Evolutionary conservation across 2,797 vertebrate genomes (phyloP), one percentile per base, ranked within the genome.

Genomic region (Gastrophryne carolinensis): DNA sequence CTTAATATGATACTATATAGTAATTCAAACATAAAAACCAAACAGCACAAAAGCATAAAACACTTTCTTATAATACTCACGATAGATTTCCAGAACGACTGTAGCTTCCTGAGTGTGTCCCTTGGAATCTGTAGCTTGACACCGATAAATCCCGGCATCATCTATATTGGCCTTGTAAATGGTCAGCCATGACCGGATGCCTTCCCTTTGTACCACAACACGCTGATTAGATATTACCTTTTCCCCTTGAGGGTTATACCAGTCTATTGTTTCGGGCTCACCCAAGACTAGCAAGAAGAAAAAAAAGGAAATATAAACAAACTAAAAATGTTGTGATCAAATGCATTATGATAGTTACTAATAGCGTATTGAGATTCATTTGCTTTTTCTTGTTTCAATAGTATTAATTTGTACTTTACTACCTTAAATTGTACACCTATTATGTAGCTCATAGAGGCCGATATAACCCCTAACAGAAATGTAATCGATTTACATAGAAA

Each of bases 1-100:
- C n/a, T n/a, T n/a, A n/a, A n/a, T n/a, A n/a, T n/a, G n/a, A n/a
- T n/a, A n/a, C n/a, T n/a, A n/a, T n/a, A n/a, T n/a, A n/a, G n/a
- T n/a, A n/a, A n/a, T n/a, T n/a, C n/a, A n/a, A n/a, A n/a, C n/a
- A n/a, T n/a, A n/a, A n/a, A n/a, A n/a, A n/a, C n/a, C n/a, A n/a
- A n/a, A n/a, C n/a, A n/a, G n/a, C n/a, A n/a, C n/a, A n/a, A n/a
- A n/a, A n/a, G n/a, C n/a, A n/a, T n/a, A n/a, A n/a, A n/a, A n/a
- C n/a, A 34, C 37, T 61, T 32, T 61, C 34, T 34, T 10, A 5
- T 52, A n/a, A 61, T 34, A 90, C 97, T 97, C 86, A 98, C 97
- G 96, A 87, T 98, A 99, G 70, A 99, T 98, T 89, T 98, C 97
- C 89, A 99, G 81, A 81, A 99, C 96, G 10, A 98, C 95, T 0